phyloP scores from a whole-genome alignment of 2,888 invertebrate genomes.

The Hyposoter didymator region DNA sequence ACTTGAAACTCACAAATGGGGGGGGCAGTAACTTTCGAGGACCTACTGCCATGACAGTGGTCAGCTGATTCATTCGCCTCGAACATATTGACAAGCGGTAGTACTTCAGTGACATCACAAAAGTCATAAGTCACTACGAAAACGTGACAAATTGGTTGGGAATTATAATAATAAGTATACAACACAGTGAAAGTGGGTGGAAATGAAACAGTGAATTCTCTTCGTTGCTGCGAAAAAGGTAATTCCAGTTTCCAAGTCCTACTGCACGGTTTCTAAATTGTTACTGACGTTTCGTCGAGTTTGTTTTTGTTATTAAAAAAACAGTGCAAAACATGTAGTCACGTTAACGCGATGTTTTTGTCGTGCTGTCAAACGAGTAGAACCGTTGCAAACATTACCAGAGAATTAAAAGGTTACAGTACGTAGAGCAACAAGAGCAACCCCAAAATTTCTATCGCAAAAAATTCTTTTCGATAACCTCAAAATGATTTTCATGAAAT shows the following conservation, averaged over 20 bases:
- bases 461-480: conserved; percentile 14
- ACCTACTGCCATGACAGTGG: conserved; percentile 62
- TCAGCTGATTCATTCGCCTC: conserved; percentile 73
- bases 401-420: neutral
- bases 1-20: conserved; percentile 1
- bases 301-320: neutral
- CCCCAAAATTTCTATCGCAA: neutral
- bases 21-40: conserved; percentile 45
- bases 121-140: conserved; percentile 32
- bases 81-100: conserved; percentile 19
- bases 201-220: conserved; percentile 13
- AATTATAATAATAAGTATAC: conserved; percentile 16
- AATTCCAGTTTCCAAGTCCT: conserved; percentile 1
- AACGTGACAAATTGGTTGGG: conserved; percentile 24
- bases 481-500: neutral
- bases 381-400: neutral
- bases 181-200: conserved; percentile 39
- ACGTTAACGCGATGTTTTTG: neutral
- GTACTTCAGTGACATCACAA: conserved; percentile 31
- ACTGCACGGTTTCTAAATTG: neutral
- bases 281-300: neutral
- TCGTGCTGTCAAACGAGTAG: neutral
- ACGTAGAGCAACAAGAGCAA: neutral
- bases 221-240: conserved; percentile 32
- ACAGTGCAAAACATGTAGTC: neutral